These are phyloP conservation scores for Phoxinus phoxinus DNA, from an alignment of 2,113 vertebrate species.

Conservation along the genomic window DNA sequence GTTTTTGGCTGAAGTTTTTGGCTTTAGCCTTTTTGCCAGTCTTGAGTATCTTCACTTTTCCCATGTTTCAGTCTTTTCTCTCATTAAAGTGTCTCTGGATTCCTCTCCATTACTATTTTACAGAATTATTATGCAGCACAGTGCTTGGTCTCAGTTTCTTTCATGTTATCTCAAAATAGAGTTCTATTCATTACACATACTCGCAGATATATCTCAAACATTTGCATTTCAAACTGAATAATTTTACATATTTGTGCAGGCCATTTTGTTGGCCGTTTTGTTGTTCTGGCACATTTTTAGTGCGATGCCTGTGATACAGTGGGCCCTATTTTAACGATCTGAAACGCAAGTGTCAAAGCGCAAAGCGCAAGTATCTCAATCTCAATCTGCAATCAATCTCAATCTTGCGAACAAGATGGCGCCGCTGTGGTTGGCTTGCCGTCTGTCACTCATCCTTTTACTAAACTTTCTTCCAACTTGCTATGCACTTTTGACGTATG, in stretches of 20 bases:
- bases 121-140: not conserved
- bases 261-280: constrained; percentile 18
- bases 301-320: not conserved
- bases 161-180: constrained; percentile 23
- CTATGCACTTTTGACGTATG: too few relatives aligned
- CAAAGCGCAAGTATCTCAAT: too few relatives aligned
- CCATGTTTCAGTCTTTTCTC: not conserved
- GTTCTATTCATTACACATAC: constrained; percentile 22
- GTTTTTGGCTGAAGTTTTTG: not conserved
- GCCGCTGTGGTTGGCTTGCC: too few relatives aligned
- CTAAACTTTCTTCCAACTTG: too few relatives aligned
- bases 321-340: too few relatives aligned
- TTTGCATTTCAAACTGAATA: constrained; percentile 42
- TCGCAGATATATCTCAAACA: constrained; percentile 19
- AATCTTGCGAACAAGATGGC: too few relatives aligned
- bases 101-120: not conserved
- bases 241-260: not conserved
- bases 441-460: too few relatives aligned
- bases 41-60: not conserved
- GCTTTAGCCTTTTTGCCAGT: not conserved
- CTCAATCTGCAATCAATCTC: too few relatives aligned
- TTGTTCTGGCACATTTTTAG: not conserved
- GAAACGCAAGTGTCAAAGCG: too few relatives aligned
- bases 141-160: constrained; percentile 27
- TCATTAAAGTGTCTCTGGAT: not conserved